A percentile compares a stretch with the other conserved stretches of the same genome.
Conservation (phyloP, 2,113 vertebrate species). For the Pseudorasbora parva region DNA sequence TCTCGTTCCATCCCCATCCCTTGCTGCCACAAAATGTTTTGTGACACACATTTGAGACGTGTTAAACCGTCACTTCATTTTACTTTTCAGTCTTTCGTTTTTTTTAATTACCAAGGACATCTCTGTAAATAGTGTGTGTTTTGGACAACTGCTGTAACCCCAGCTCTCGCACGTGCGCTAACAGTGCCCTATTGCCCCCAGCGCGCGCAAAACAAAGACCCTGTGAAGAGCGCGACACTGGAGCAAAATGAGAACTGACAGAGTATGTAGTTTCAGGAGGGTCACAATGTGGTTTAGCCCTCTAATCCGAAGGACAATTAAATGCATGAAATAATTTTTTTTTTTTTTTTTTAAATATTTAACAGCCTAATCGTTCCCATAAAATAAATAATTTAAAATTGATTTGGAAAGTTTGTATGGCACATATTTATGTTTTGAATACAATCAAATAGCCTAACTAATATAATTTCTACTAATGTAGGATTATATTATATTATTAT, state of each 20-base stretch:
- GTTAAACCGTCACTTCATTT: slow-evolving; percentile 51
- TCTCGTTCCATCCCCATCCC: slow-evolving; percentile 7
- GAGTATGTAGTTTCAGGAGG: slow-evolving; percentile 67
- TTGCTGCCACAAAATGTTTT: slow-evolving; percentile 22
- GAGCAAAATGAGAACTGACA: slow-evolving; percentile 62
- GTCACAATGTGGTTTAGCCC: slow-evolving; percentile 60
- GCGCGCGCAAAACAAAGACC: slow-evolving; percentile 63
- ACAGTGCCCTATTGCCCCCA: slow-evolving; percentile 58
- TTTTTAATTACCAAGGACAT: background rate
- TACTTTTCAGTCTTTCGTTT: slow-evolving; percentile 20
- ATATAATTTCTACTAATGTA: background rate
- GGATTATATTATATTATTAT: background rate
- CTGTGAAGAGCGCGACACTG: slow-evolving; percentile 67
- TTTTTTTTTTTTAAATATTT: no score
- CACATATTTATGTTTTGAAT: background rate
- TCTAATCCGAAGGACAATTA: slow-evolving; percentile 40
- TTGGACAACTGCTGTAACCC: slow-evolving; percentile 68
- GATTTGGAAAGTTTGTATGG: background rate
- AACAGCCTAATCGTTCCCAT: background rate
- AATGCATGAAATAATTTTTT: background rate
- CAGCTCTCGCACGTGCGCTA: slow-evolving; percentile 64
- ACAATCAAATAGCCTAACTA: background rate
- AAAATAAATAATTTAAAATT: background rate
- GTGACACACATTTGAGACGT: slow-evolving; percentile 44
- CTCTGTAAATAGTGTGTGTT: slow-evolving; percentile 41